Conservation (phyloP, 2,888 invertebrate species). For the Zygogramma bicolorata region DNA sequence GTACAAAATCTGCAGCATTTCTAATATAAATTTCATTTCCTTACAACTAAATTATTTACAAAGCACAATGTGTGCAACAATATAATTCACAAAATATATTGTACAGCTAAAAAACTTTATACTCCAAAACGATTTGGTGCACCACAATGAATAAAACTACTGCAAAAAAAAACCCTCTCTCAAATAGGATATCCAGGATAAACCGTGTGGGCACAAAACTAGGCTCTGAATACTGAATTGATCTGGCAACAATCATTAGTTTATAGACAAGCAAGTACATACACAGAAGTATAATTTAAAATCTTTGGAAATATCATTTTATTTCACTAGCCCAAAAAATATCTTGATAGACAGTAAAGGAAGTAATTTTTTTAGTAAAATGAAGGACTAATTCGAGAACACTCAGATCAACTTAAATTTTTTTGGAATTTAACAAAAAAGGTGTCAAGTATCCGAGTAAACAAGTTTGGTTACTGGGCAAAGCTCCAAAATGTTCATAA, state of each 20-base stretch:
- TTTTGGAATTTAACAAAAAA: too few species aligned
- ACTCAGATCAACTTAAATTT: too few species aligned
- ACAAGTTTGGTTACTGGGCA: too few species aligned
- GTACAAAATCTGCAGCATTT: slow-evolving; percentile 43
- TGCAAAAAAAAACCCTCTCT: neutral
- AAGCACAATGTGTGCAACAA: slow-evolving; percentile 57
- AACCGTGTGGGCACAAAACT: neutral
- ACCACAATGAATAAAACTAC: neutral
- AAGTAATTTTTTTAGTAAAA: too few species aligned
- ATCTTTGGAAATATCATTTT: too few species aligned
- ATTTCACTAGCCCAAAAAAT: too few species aligned
- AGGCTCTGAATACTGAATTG: neutral
- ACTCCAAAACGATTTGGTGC: neutral
- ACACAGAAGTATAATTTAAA: too few species aligned
- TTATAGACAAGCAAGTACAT: too few species aligned
- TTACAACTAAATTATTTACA: slow-evolving; percentile 52
- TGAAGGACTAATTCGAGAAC: too few species aligned
- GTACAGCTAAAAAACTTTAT: neutral
- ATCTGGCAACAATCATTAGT: neutral
- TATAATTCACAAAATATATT: slow-evolving; percentile 36
- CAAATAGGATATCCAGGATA: neutral
- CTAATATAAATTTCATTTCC: slow-evolving; percentile 20
- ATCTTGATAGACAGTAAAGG: too few species aligned
- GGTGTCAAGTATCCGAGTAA: too few species aligned
- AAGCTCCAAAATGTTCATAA: too few species aligned